These are phyloP conservation scores for Girardinichthys multiradiatus DNA, from an alignment of 2,113 vertebrate genomes.

Conservation along the genomic window DNA sequence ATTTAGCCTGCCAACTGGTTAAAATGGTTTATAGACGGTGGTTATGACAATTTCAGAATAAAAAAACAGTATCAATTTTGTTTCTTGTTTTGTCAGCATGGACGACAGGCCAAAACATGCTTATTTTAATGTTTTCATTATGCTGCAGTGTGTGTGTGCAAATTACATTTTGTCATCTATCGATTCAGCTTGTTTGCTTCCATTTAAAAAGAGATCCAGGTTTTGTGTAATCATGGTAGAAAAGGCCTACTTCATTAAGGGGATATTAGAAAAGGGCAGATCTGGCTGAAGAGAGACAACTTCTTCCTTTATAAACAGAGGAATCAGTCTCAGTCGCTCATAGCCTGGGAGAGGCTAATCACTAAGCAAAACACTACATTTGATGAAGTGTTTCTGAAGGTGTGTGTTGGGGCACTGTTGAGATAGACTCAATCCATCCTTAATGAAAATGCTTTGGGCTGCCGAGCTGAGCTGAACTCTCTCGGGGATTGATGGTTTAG, in stretches of 20 bases:
- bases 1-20: conserved; percentile 73
- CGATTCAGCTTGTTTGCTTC: conserved; percentile 15
- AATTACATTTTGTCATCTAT: conserved; percentile 33
- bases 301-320: conserved; percentile 74
- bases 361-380: conserved; percentile 99
- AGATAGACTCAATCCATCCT: conserved; percentile 97
- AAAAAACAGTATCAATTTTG: conserved; percentile 68
- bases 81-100: conserved; percentile 64
- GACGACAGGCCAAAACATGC: conserved; percentile 61
- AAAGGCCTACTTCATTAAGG: conserved; percentile 87
- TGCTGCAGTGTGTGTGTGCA: conserved; percentile 55
- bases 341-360: conserved; percentile 95
- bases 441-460: conserved; percentile 98
- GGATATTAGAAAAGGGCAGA: conserved; percentile 91
- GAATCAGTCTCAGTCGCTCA: conserved; percentile 86
- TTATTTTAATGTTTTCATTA: conserved; percentile 57
- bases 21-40: conserved; percentile 58
- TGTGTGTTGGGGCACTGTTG: conserved; percentile 75
- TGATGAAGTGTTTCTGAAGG: conserved; percentile 99
- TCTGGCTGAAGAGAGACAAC: conserved; percentile 75
- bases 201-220: conserved; percentile 45
- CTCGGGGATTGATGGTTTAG: conserved; percentile 87
- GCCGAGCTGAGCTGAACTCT: conserved; percentile 88
- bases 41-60: conserved; percentile 37
- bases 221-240: conserved; percentile 83